Conservation (phyloP, 2,888 invertebrate species). For the Agrotis ipsilon region DNA sequence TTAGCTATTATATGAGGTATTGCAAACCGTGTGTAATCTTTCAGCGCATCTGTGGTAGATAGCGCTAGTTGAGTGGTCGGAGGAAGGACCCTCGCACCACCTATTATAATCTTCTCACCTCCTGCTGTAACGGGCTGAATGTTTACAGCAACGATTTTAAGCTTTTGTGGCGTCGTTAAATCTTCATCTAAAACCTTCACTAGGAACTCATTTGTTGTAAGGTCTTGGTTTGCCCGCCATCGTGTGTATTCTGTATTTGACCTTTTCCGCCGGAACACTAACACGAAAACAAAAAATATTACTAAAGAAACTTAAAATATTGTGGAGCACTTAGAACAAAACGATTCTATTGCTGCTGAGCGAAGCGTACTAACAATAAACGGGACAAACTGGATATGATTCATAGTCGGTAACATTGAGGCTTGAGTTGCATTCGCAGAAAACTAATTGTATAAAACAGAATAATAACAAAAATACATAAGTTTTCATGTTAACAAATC, state of each 20-base stretch:
- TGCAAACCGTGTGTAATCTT: slow-evolving; percentile 81
- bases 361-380: slow-evolving; percentile 76
- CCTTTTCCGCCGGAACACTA: slow-evolving; percentile 82
- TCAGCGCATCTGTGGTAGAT: slow-evolving; percentile 57
- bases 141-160: slow-evolving; percentile 80
- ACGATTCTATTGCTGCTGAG: background rate
- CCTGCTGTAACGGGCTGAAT: slow-evolving; percentile 75
- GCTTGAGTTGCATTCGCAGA: slow-evolving; percentile 70
- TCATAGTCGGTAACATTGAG: slow-evolving; percentile 76
- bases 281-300: slow-evolving; percentile 37
- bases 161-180: slow-evolving; percentile 69
- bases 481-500: slow-evolving; percentile 85
- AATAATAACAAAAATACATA: slow-evolving; percentile 83
- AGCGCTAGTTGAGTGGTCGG: slow-evolving; percentile 55
- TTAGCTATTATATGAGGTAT: slow-evolving; percentile 75
- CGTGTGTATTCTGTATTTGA: slow-evolving; percentile 82
- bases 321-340: slow-evolving; percentile 6
- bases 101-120: slow-evolving; percentile 81
- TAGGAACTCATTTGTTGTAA: slow-evolving; percentile 81
- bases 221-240: slow-evolving; percentile 78
- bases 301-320: background rate
- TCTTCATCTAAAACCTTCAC: slow-evolving; percentile 88
- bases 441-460: slow-evolving; percentile 78
- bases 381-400: slow-evolving; percentile 72
- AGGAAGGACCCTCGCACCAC: slow-evolving; percentile 78